These are phyloP conservation scores for Megalops cyprinoides DNA, from an alignment of 2,797 vertebrate species.

Conservation along the genomic window DNA sequence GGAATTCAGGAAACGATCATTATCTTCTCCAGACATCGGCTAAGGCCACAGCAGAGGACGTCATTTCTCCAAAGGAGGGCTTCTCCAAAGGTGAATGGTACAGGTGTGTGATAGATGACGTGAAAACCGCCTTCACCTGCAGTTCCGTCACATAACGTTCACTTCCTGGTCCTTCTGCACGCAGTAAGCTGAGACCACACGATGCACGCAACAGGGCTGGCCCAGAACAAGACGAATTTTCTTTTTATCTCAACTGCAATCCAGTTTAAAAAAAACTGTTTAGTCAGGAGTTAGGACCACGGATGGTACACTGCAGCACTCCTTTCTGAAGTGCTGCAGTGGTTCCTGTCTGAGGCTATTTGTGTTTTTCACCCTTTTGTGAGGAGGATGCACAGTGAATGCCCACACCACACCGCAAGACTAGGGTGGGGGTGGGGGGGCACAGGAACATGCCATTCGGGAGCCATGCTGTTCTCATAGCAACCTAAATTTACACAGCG, in stretches of 20 bases:
- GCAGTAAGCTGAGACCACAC: not conserved
- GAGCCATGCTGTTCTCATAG: constrained; percentile 67
- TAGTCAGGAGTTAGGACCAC: not conserved
- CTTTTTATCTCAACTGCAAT: not conserved
- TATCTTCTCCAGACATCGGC: not conserved
- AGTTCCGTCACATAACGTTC: not conserved
- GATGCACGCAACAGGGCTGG: not conserved
- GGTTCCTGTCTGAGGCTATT: not conserved
- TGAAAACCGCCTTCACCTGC: constrained; percentile 1
- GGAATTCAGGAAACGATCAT: not conserved
- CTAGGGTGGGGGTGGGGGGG: constrained; percentile 16
- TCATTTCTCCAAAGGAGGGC: not conserved
- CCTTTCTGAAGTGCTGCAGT: not conserved
- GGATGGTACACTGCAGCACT: not conserved
- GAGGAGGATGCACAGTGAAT: not conserved
- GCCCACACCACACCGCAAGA: constrained; percentile 32
- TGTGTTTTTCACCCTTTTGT: not conserved
- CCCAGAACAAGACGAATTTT: not conserved
- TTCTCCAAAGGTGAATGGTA: not conserved
- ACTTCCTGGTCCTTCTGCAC: not conserved
- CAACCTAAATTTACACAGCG: constrained; percentile 74
- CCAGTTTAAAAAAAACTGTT: not conserved
- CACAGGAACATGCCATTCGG: constrained; percentile 54
- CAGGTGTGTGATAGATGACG: not conserved
- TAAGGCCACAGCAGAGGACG: not conserved